Evolutionary conservation across 2,113 vertebrate species (phyloP).

Genomic region (Eretmochelys imbricata): DNA sequence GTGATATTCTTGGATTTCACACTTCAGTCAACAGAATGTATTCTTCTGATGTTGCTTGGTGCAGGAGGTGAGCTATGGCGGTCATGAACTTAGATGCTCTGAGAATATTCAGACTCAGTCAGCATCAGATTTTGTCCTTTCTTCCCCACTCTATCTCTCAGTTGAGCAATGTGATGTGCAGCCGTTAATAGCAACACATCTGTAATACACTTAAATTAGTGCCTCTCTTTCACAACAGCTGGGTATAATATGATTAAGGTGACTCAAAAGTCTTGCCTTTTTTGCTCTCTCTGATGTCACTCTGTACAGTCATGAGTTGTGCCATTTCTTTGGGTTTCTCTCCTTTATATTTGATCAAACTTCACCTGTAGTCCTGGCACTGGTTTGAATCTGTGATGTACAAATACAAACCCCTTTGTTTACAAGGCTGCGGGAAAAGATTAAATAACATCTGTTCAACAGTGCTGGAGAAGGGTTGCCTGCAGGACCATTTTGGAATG

Average conservation of each 20-base stretch:
- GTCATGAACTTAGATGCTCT: not conserved
- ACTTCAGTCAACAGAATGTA: not conserved
- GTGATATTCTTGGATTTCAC: not conserved
- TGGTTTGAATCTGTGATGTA: conserved; percentile 41
- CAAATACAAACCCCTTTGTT: conserved; percentile 50
- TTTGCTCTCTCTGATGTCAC: not conserved
- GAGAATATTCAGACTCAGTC: not conserved
- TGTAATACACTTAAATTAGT: not conserved
- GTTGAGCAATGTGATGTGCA: not conserved
- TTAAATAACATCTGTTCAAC: conserved; percentile 57
- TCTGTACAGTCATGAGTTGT: not conserved
- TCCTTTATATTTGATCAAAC: conserved; percentile 26
- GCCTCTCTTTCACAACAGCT: not conserved
- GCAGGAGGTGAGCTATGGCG: not conserved
- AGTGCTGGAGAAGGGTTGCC: not conserved
- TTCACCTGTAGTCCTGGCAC: not conserved
- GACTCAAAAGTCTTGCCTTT: not conserved
- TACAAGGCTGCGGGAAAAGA: conserved; percentile 52
- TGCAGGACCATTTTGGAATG: not conserved
- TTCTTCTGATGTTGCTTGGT: not conserved
- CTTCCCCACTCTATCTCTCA: not conserved
- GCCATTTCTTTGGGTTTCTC: not conserved
- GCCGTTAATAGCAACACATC: not conserved
- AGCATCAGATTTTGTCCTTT: not conserved
- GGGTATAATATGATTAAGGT: not conserved